These are phyloP conservation scores for Deilephila elpenor DNA, from an alignment of 2,888 invertebrate species.

Conservation along the genomic window DNA sequence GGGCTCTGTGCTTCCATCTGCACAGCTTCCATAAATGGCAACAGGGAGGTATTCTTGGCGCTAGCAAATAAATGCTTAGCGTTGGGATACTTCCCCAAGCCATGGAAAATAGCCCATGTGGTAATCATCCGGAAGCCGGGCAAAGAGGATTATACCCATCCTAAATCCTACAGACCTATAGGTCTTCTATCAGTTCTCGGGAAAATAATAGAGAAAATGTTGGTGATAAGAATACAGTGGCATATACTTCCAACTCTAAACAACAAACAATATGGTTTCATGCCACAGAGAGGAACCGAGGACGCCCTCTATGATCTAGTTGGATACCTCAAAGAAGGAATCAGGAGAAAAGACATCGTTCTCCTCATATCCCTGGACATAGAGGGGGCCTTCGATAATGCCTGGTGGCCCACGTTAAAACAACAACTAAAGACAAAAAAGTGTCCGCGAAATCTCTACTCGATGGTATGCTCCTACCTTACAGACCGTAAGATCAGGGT, in stretches of 20 bases:
- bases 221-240: constrained; percentile 35
- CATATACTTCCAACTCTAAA: constrained; percentile 32
- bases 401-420: constrained; percentile 48
- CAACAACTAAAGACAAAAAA: constrained; percentile 29
- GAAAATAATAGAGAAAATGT: constrained; percentile 35
- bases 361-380: constrained; percentile 40
- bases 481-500: constrained; percentile 30
- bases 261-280: constrained; percentile 37
- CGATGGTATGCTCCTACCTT: constrained; percentile 32
- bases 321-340: neutral
- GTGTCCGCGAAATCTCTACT: constrained; percentile 35
- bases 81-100: constrained; percentile 5
- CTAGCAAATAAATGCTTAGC: constrained; percentile 21
- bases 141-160: constrained; percentile 10
- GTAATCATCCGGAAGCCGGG: constrained; percentile 29
- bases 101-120: constrained; percentile 28
- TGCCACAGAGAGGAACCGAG: constrained; percentile 39
- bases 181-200: constrained; percentile 30
- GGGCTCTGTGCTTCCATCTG: constrained; percentile 32
- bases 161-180: constrained; percentile 29
- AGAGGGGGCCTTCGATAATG: constrained; percentile 50
- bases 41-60: neutral
- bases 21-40: neutral
- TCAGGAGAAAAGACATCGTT: constrained; percentile 31
- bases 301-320: constrained; percentile 39